Evolutionary conservation across 1,140 invertebrate genomes (phyloP).

Genomic region (Drosophila orena): DNA sequence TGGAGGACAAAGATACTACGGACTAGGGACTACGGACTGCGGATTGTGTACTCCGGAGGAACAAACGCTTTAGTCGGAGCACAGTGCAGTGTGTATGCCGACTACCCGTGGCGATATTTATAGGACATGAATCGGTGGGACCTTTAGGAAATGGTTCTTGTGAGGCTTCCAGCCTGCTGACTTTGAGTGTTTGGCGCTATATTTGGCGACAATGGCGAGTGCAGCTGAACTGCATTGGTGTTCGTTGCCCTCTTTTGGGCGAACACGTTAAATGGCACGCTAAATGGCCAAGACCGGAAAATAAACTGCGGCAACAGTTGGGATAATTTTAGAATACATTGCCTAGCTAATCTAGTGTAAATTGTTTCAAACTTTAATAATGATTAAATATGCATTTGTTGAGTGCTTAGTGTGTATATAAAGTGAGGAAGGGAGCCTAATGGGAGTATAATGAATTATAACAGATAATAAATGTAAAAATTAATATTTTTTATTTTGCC

Average conservation of each 20-base stretch:
- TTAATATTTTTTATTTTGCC: no score
- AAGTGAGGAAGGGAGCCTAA: no score
- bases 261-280: slow-evolving; percentile 21
- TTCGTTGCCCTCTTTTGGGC: slow-evolving; percentile 48
- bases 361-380: no score
- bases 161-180: slow-evolving; percentile 13
- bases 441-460: no score
- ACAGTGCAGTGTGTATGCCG: neutral
- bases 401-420: no score
- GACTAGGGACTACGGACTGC: neutral
- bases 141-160: slow-evolving; percentile 2
- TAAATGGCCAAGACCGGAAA: slow-evolving; percentile 1
- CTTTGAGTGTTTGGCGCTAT: slow-evolving; percentile 31
- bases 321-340: neutral
- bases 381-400: no score
- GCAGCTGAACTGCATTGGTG: neutral
- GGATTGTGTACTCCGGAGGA: neutral
- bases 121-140: slow-evolving; percentile 28
- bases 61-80: neutral
- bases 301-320: neutral
- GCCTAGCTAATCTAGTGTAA: no score
- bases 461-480: no score
- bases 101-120: slow-evolving; percentile 40
- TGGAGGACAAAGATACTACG: slow-evolving; percentile 33
- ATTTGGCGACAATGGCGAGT: slow-evolving; percentile 10